Conservation (phyloP, 2,113 vertebrate genomes). For the Tursiops truncatus region DNA sequence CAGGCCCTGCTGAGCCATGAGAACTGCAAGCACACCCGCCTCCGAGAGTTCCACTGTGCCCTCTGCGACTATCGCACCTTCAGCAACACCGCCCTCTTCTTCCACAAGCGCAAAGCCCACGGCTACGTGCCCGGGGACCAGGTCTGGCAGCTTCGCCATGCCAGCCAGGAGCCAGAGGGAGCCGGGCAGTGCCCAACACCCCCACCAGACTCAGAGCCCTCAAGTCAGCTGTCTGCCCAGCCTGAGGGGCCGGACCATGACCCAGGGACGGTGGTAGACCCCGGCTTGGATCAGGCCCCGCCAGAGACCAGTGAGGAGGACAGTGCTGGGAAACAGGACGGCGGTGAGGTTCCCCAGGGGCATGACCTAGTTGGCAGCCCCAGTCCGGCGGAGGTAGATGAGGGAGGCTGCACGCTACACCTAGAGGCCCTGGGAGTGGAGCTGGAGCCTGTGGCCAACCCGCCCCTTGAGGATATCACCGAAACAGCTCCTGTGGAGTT, state of each 20-base stretch:
- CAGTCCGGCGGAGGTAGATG: constrained; percentile 61
- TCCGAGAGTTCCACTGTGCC: constrained; percentile 91
- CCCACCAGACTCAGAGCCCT: neutral
- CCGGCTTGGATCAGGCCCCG: neutral
- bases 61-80: constrained; percentile 94
- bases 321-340: neutral
- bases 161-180: constrained; percentile 89
- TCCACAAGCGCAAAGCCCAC: constrained; percentile 96
- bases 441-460: constrained; percentile 75
- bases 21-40: constrained; percentile 96
- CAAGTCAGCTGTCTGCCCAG: constrained; percentile 34
- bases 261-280: neutral
- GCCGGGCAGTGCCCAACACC: constrained; percentile 66
- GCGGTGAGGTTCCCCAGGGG: neutral
- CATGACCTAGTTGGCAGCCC: neutral
- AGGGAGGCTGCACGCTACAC: constrained; percentile 80
- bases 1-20: constrained; percentile 95
- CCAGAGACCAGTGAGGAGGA: constrained; percentile 23
- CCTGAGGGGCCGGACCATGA: neutral
- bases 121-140: constrained; percentile 94
- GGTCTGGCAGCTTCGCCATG: constrained; percentile 90
- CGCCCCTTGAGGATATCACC: constrained; percentile 38
- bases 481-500: constrained; percentile 53
- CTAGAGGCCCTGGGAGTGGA: constrained; percentile 80
- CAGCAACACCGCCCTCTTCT: constrained; percentile 96